Evolutionary conservation across 2,113 vertebrate genomes (phyloP), one percentile per base, ranked within the genome.

Genomic region (Acanthisitta chloris): DNA sequence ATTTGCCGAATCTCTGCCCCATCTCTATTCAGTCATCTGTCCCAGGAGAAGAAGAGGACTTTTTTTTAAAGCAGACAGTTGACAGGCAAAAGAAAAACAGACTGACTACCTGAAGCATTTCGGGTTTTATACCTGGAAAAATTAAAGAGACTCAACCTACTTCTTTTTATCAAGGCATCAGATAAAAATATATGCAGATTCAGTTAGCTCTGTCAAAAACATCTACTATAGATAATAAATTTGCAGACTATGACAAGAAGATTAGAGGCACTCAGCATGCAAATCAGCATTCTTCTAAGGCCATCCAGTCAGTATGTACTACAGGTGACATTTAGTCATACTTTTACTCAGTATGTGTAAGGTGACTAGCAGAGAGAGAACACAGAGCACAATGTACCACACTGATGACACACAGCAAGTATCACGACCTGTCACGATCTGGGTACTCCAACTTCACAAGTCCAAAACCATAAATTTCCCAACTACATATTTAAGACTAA

Each of bases 1-100:
- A 95, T 95, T 95, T 95, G 88, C 90, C 51, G 93, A 94, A 93
- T 93, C 79, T 81, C 85, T 90, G 88, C n/a, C 81, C 94, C 78
- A 76, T 91, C 74, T 94, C 89, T 80, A 82, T 95, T 90, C 91
- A 94, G 89, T 95, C 70, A 87, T 73, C 74, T 86, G 79, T 95
- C 95, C 84, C 96, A 92, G 51, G 85, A 96, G 94, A 84, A 95
- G 64, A 8, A 77, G 58, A 74, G 36, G 92, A 95, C 58, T 82
- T 96, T 80, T 73, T 92, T 83, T 72, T 38, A 40, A 92, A 92
- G 59, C 79, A 90, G 89, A 61, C 17, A 74, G 43, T 71, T 96
- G 93, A 95, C 93, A 96, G 36, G 62, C 74, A 59, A 17, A 86
- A 96, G 92, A 90, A 94, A 92, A 95, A 93, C 71, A 91, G 79